Evolutionary conservation across 1,140 invertebrate genomes (phyloP).

Genomic region (Portunus trituberculatus): DNA sequence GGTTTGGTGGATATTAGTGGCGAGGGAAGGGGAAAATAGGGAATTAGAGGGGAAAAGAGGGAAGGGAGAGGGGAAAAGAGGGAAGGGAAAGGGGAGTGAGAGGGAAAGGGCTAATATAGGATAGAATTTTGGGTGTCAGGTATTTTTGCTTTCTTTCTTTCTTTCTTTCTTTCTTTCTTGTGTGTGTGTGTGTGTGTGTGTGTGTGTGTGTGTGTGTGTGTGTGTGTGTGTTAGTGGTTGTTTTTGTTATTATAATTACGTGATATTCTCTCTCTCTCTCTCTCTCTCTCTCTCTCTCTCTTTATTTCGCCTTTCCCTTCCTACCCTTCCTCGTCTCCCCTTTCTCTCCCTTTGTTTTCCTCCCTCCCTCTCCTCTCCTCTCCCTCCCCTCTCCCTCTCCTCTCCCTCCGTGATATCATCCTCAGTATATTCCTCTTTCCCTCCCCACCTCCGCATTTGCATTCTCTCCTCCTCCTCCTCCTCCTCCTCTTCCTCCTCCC

Average conservation of each 20-base stretch:
- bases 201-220: slow-evolving; percentile 2
- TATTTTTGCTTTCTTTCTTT: not conserved
- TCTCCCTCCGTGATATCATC: no score
- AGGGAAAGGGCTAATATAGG: not conserved
- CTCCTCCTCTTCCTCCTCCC: no score
- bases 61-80: not conserved
- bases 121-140: not conserved
- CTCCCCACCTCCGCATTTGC: not conserved
- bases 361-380: no score
- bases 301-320: not conserved
- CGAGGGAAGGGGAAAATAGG: not conserved
- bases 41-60: not conserved
- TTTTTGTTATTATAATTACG: no score
- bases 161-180: no score
- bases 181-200: not conserved
- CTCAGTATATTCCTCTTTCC: no score
- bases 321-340: not conserved
- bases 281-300: no score
- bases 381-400: not conserved
- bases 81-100: not conserved
- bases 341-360: not conserved
- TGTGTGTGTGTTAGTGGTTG: not conserved
- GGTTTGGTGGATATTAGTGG: no score
- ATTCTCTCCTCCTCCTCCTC: not conserved
- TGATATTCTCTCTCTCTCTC: no score